Conservation (phyloP, 2,113 vertebrate species). For the Pangasianodon gigas region DNA sequence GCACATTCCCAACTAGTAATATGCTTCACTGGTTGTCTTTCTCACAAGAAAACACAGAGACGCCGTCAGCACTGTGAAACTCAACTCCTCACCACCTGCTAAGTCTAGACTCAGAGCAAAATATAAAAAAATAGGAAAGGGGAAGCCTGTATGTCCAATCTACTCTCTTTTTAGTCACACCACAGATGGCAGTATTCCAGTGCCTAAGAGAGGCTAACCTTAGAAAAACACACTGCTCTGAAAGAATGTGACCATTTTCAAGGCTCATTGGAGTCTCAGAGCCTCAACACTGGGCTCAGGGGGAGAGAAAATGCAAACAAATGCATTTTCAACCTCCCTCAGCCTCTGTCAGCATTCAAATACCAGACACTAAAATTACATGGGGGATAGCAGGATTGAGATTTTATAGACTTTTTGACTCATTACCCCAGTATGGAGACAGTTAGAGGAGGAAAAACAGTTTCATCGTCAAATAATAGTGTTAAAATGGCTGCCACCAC, state of each 20-base stretch:
- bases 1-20: slow-evolving; percentile 3
- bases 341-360: slow-evolving; percentile 56
- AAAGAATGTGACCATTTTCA: slow-evolving; percentile 73
- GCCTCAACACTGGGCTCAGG: slow-evolving; percentile 49
- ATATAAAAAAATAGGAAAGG: neutral
- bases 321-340: slow-evolving; percentile 62
- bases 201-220: slow-evolving; percentile 61
- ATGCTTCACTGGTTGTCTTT: neutral
- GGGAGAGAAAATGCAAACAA: slow-evolving; percentile 65
- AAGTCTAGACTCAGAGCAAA: slow-evolving; percentile 59
- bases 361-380: slow-evolving; percentile 63
- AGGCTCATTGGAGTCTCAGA: slow-evolving; percentile 54
- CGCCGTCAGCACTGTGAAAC: slow-evolving; percentile 47
- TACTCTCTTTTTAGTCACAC: slow-evolving; percentile 40
- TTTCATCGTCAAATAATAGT: slow-evolving; percentile 57
- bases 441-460: slow-evolving; percentile 45
- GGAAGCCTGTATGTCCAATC: neutral
- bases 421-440: slow-evolving; percentile 25
- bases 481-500: slow-evolving; percentile 46
- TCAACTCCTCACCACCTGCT: slow-evolving; percentile 66
- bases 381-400: slow-evolving; percentile 54
- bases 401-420: slow-evolving; percentile 54
- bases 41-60: slow-evolving; percentile 10
- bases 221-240: slow-evolving; percentile 69
- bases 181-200: slow-evolving; percentile 32